Evolutionary conservation across 2,797 vertebrate species (phyloP).

Genomic region (Parauchenoglanis ngamensis): DNA sequence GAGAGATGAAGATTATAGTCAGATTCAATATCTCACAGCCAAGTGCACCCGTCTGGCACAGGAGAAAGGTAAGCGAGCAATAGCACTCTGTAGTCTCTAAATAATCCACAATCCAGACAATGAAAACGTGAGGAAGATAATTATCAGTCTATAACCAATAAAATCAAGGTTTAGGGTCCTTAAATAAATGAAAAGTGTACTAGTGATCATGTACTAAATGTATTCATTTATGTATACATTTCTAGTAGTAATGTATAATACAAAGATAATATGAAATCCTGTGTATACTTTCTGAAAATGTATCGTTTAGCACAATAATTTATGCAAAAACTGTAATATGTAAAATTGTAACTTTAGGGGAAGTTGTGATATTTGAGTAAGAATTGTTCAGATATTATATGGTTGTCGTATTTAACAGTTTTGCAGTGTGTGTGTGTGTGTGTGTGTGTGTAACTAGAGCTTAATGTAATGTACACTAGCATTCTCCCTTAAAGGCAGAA

Average conservation of each 20-base stretch:
- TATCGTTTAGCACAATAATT: neutral
- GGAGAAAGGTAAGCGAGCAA: constrained; percentile 71
- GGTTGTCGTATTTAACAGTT: neutral
- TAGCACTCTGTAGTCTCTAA: no score
- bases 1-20: constrained; percentile 73
- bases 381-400: neutral
- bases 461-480: neutral
- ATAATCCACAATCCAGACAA: neutral
- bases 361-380: neutral
- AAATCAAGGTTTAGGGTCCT: neutral
- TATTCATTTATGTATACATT: no score
- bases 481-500: neutral
- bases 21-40: constrained; percentile 78
- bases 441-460: constrained; percentile 1
- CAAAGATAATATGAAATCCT: neutral
- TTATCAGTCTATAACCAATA: neutral
- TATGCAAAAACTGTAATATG: neutral
- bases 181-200: neutral
- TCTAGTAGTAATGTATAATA: no score
- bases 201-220: no score
- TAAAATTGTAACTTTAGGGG: neutral
- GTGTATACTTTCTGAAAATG: neutral
- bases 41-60: constrained; percentile 75
- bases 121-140: neutral
- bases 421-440: neutral